phyloP scores from a whole-genome alignment of 2,888 invertebrate genomes.

The Drosophila neoperkinsi region DNA sequence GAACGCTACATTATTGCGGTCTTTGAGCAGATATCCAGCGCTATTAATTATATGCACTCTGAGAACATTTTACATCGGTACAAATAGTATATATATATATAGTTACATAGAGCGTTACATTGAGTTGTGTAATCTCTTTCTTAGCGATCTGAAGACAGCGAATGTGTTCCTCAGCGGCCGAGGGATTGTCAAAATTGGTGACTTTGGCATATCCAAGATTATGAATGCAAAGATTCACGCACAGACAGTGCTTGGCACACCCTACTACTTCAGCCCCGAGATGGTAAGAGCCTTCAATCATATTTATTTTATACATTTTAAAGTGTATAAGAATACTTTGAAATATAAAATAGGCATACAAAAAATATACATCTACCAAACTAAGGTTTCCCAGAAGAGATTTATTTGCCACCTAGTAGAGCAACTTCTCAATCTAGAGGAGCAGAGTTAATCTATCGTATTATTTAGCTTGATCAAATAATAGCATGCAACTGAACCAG shows the following conservation, averaged over 20 bases:
- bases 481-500: too few relatives aligned
- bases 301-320: background rate
- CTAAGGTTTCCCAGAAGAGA: background rate
- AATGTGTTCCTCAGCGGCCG: constrained; percentile 90
- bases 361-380: background rate
- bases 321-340: background rate
- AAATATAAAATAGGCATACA: background rate
- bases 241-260: constrained; percentile 90
- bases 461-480: background rate
- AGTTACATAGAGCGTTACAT: background rate
- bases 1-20: constrained; percentile 88
- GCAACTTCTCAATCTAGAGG: background rate
- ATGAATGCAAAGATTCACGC: constrained; percentile 89
- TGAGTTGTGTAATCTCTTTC: background rate
- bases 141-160: constrained; percentile 90
- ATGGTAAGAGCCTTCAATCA: constrained; percentile 85
- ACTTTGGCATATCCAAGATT: constrained; percentile 91
- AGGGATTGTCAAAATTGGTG: constrained; percentile 89
- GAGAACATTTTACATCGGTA: constrained; percentile 88
- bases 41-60: constrained; percentile 90
- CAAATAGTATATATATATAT: background rate
- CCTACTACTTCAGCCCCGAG: constrained; percentile 91
- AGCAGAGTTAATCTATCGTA: background rate
- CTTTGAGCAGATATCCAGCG: constrained; percentile 89
- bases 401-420: background rate